Evolutionary conservation across 2,888 invertebrate genomes (phyloP).

Genomic region (Coelopa pilipes): DNA sequence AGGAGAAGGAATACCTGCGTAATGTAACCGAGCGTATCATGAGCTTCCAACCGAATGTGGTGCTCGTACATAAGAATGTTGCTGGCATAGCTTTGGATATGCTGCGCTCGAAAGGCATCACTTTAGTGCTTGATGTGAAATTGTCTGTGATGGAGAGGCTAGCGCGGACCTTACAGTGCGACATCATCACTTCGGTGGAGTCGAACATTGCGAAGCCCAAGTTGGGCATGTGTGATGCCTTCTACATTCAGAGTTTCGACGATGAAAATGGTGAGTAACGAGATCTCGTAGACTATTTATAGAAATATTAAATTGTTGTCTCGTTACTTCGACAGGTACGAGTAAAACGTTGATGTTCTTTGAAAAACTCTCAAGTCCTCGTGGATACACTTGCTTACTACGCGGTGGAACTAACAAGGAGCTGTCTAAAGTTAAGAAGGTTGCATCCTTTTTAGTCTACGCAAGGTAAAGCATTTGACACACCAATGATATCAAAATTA

Average conservation of each 20-base stretch:
- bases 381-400: conserved; percentile 88
- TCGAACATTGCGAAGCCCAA: conserved; percentile 84
- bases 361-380: conserved; percentile 85
- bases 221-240: conserved; percentile 85
- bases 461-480: conserved; percentile 50
- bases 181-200: conserved; percentile 87
- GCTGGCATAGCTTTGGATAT: conserved; percentile 88
- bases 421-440: conserved; percentile 83
- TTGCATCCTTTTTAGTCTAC: conserved; percentile 81
- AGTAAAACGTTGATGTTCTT: conserved; percentile 92
- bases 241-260: conserved; percentile 75
- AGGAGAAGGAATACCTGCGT: conserved; percentile 88
- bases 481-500: not conserved
- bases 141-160: conserved; percentile 81
- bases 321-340: conserved; percentile 65
- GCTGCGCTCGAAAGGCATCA: conserved; percentile 81
- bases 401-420: conserved; percentile 85
- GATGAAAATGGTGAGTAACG: conserved; percentile 66
- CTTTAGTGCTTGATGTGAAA: conserved; percentile 88
- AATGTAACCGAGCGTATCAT: conserved; percentile 88
- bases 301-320: not conserved
- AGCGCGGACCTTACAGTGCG: conserved; percentile 83
- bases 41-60: conserved; percentile 84
- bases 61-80: conserved; percentile 90
- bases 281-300: not conserved